These are phyloP conservation scores for Scaeva pyrastri DNA, from an alignment of 2,888 invertebrate species.

Conservation along the genomic window DNA sequence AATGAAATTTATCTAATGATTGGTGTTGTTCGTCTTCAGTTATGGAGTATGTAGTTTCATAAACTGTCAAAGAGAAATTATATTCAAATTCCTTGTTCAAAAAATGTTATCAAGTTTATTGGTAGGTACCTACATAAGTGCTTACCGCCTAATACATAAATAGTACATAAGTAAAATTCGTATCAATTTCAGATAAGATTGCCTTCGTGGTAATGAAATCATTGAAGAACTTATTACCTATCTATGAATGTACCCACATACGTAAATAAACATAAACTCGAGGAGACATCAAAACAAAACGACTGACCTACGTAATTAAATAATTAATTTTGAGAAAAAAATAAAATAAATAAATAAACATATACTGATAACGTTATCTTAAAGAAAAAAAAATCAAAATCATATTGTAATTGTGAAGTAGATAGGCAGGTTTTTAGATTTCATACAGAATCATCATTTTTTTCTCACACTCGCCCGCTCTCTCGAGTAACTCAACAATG, in stretches of 20 bases:
- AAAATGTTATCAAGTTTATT: too few species aligned
- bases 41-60: too few species aligned
- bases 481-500: background rate
- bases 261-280: background rate
- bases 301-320: constrained; percentile 67
- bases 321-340: constrained; percentile 48
- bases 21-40: too few species aligned
- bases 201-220: constrained; percentile 53
- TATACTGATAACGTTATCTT: constrained; percentile 65
- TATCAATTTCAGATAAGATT: constrained; percentile 37
- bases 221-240: background rate
- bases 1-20: too few species aligned
- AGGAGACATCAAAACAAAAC: background rate
- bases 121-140: background rate
- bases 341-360: constrained; percentile 45
- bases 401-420: background rate
- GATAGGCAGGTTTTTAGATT: background rate
- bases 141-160: background rate
- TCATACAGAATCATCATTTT: constrained; percentile 23
- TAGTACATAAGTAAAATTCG: background rate
- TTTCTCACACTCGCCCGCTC: background rate
- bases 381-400: constrained; percentile 35
- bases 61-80: too few species aligned
- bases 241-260: background rate
- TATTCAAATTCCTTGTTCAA: too few species aligned